Base-by-base conservation (phyloP, 2,797 vertebrate genomes). In the Aratinga solstitialis region DNA sequence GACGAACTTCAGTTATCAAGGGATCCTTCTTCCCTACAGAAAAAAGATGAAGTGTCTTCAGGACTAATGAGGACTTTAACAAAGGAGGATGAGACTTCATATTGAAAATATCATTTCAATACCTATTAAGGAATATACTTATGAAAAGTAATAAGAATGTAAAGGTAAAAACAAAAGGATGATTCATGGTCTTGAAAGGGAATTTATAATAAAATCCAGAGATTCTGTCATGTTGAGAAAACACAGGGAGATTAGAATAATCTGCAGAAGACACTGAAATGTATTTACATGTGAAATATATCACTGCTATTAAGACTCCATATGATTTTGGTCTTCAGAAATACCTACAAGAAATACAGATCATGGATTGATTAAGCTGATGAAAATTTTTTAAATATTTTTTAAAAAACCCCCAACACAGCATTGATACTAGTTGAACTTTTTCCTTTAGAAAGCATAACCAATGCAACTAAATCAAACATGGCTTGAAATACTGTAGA, bases 341-440 rank as follows among this genome's bases (percentile, higher is more conserved):
- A 89, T 84, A 42, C 2, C 8, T 54, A 43, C 13, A 75, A 17
- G 19, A 74, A 89, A 38, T 7, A 54, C 29, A 3, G 4, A 32
- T 48, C 11, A 79, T 1, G 38, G 24, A 38, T 59, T 40, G 24
- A 68, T 27, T 67, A 81, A 29, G 20, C 7, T 71, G 62, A 62
- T 16, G 1, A 34, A 62, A 80, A 14, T 4, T 27, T 45, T 43
- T 15, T 0, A 4, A 32, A 58, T 61, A 14, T 4, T 73, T 61
- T 0, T 0, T 32, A 50, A 27, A 29, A 36, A 5, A 5, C 0
- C 3, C 21, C 32, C 11, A 78, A 47, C 20, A 15, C 11, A 61
- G 7, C 2, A 54, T 0, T 42, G 12, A 19, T 45, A 14, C 3
- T 22, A 34, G 21, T 23, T 58, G 54, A 58, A 58, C 21, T 34